Evolutionary conservation across 1,140 invertebrate species (phyloP).

Genomic region (Dendrolimus punctatus): DNA sequence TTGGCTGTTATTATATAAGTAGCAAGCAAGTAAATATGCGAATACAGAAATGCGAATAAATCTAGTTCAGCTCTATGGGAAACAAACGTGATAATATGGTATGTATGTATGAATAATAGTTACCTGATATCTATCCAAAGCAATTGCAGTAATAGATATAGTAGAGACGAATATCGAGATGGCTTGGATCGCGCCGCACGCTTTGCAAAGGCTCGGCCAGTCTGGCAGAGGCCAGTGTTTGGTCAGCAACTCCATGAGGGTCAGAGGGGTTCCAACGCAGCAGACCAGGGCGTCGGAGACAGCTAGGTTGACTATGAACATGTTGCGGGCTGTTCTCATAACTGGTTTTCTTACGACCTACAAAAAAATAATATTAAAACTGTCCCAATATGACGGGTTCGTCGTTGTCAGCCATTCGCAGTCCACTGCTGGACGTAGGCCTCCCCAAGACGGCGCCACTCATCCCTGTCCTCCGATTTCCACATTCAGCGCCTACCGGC

Average conservation of each 20-base stretch:
- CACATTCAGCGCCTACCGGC: too few species aligned
- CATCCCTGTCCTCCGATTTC: too few species aligned
- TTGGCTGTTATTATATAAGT: too few species aligned
- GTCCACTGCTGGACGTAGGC: too few species aligned
- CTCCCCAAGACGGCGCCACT: too few species aligned
- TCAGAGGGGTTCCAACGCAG: slow-evolving; percentile 89
- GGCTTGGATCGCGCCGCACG: slow-evolving; percentile 85
- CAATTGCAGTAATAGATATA: slow-evolving; percentile 92
- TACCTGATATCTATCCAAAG: slow-evolving; percentile 85
- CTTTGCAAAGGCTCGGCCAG: slow-evolving; percentile 81
- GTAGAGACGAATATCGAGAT: slow-evolving; percentile 92
- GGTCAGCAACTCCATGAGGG: slow-evolving; percentile 84
- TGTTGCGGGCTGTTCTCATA: slow-evolving; percentile 89
- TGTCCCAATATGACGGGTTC: too few species aligned
- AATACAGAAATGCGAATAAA: too few species aligned
- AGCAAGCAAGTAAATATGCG: too few species aligned
- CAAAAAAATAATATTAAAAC: slow-evolving; percentile 15
- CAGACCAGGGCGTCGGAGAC: slow-evolving; percentile 89
- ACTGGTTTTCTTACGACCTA: slow-evolving; percentile 81
- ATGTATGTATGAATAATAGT: slow-evolving; percentile 16
- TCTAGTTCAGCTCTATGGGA: too few species aligned
- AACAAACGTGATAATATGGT: too few species aligned
- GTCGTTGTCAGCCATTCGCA: too few species aligned
- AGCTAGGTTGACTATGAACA: slow-evolving; percentile 92
- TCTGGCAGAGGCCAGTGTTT: slow-evolving; percentile 83